Base-by-base conservation (phyloP, 2,113 vertebrate genomes). In the Amia ocellicauda region DNA sequence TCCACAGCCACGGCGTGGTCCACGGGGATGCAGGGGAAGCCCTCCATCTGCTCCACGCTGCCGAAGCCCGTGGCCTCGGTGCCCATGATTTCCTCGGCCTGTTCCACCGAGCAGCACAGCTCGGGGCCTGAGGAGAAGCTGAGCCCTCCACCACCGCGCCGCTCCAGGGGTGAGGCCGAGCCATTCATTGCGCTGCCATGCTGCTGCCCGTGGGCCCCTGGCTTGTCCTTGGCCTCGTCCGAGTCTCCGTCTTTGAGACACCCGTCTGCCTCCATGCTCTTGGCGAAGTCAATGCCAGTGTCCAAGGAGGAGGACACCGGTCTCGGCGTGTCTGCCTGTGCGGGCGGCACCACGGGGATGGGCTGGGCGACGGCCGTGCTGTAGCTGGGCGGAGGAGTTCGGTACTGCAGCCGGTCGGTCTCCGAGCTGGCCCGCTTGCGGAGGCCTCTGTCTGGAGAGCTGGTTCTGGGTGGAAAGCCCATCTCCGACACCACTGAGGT, bases 11-110 rank as follows among this genome's bases (percentile, higher is more conserved):
- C 93, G 0, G 96, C 96, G 0, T 89, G 93, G 50, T 99, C 97
- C 79, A 99, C 95, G 0, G 96, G 95, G 86, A 98, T 97, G 80
- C 92, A 93, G 62, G 78, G 89, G 64, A 96, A 96, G 13, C 92
- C 94, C 55, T 92, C 94, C 0, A 95, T 77, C 49, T 66, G 78
- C 36, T 92, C 90, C 42, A 90, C 91, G 0, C 85, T 87, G 0
- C 84, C 82, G 65, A 95, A 79, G 0, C 91, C 90, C 0, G 88
- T 93, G 0, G 96, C 95, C 65, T 98, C 97, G 42, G 92, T 91
- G 27, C 97, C 97, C 64, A 99, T 94, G 71, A 99, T 93, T 79
- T 98, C 97, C 82, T 99, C 97, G 0, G 97, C 95, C 31, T 90
- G 94, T 72, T 98, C 97, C 77, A 99, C 95, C 0, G 95, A 81